Conservation (phyloP, 2,113 vertebrate species). For the Cryptomyrus ogoouensis region DNA sequence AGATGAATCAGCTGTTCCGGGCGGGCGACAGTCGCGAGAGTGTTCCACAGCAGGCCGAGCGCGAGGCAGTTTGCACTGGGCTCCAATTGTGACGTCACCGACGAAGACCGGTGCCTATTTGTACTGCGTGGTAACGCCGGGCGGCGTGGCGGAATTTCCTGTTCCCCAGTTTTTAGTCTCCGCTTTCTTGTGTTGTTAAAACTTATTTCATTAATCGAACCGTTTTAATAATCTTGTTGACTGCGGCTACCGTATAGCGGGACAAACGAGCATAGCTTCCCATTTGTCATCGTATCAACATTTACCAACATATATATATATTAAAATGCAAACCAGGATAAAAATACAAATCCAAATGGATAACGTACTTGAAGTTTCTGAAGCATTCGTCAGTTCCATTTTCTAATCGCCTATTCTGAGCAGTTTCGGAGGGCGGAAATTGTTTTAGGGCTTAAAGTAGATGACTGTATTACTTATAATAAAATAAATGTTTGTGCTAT, state of each 20-base stretch:
- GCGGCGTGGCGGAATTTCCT: neutral
- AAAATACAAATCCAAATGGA: neutral
- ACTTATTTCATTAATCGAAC: neutral
- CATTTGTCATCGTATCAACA: neutral
- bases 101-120: neutral
- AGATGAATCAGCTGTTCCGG: neutral
- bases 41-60: neutral
- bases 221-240: neutral
- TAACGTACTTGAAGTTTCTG: neutral
- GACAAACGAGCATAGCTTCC: neutral
- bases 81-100: neutral
- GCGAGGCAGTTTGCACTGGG: neutral
- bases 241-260: neutral
- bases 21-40: neutral
- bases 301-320: neutral
- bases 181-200: neutral
- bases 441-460: neutral
- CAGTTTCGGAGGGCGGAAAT: neutral
- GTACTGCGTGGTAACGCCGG: neutral
- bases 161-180: neutral
- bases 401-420: neutral
- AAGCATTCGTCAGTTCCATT: neutral
- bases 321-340: neutral
- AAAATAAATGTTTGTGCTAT: neutral
- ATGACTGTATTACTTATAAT: neutral